Evolutionary conservation across 2,113 vertebrate species (phyloP).

Genomic region (Sebastes fasciatus): DNA sequence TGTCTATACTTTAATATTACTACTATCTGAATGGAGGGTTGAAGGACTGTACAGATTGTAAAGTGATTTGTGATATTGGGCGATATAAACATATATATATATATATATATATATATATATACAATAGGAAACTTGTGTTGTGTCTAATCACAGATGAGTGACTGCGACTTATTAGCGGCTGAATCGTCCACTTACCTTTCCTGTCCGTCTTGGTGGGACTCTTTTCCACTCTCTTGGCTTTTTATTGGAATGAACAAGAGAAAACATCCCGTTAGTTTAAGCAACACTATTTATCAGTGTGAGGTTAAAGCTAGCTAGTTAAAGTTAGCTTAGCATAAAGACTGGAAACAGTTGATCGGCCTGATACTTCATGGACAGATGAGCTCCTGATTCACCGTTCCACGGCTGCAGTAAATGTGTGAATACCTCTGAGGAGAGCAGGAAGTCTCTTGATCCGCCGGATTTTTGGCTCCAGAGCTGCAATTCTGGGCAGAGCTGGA

Average conservation of each 20-base stretch:
- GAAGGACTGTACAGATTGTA: not conserved
- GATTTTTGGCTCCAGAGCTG: conserved; percentile 23
- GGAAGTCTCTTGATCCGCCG: conserved; percentile 37
- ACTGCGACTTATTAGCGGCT: too few species aligned
- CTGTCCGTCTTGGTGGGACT: conserved; percentile 40
- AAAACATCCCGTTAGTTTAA: not conserved
- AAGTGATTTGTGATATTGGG: not conserved
- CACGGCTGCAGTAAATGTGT: not conserved
- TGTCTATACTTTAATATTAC: too few species aligned
- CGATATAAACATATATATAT: too few species aligned
- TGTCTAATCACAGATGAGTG: not conserved
- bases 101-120: not conserved
- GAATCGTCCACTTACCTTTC: conserved; percentile 40
- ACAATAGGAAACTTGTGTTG: not conserved
- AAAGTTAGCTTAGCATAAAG: not conserved
- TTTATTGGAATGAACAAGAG: not conserved
- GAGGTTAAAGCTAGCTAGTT: not conserved
- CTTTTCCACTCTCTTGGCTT: conserved; percentile 61
- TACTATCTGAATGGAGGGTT: not conserved
- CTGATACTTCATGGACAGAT: too few species aligned
- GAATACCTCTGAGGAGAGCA: conserved; percentile 56
- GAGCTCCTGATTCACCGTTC: too few species aligned
- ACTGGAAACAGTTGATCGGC: not conserved
- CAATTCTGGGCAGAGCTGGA: conserved; percentile 69
- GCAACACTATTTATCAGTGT: too few species aligned